Conservation (phyloP, 2,888 invertebrate genomes). For the Blera fallax region DNA sequence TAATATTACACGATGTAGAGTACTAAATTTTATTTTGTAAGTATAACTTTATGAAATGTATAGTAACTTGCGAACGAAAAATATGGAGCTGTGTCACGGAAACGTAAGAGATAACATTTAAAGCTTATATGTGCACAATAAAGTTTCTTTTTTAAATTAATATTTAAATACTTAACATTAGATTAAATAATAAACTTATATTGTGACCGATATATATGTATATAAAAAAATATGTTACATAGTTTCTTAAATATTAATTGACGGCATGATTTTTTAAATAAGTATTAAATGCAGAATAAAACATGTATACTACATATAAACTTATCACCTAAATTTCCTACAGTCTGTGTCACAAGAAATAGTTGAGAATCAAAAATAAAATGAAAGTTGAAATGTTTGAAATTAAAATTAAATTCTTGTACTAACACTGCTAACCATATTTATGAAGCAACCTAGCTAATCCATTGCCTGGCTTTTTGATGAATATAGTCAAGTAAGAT, state of each 20-base stretch:
- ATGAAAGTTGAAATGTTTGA: not conserved
- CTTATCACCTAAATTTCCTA: not conserved
- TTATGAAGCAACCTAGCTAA: too few relatives aligned
- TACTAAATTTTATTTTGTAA: not conserved
- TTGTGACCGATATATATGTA: not conserved
- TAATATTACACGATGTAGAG: not conserved
- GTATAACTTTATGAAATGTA: not conserved
- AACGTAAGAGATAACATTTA: not conserved
- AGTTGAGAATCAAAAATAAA: too few relatives aligned
- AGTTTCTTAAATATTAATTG: constrained; percentile 5
- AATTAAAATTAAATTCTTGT: too few relatives aligned
- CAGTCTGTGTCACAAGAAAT: not conserved
- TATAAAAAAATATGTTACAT: not conserved
- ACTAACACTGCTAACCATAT: too few relatives aligned
- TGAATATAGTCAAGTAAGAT: too few relatives aligned
- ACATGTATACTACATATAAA: not conserved
- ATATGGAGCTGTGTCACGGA: not conserved
- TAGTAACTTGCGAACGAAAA: not conserved
- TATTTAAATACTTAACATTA: not conserved
- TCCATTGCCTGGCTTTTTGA: too few relatives aligned
- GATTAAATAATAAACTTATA: not conserved
- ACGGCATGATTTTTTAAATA: not conserved
- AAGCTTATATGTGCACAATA: not conserved
- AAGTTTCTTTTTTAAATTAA: not conserved
- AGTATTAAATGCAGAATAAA: not conserved